Evolutionary conservation across 1,140 invertebrate species (phyloP), one percentile per base, ranked within the genome.

Genomic region (Drosophila dunni): DNA sequence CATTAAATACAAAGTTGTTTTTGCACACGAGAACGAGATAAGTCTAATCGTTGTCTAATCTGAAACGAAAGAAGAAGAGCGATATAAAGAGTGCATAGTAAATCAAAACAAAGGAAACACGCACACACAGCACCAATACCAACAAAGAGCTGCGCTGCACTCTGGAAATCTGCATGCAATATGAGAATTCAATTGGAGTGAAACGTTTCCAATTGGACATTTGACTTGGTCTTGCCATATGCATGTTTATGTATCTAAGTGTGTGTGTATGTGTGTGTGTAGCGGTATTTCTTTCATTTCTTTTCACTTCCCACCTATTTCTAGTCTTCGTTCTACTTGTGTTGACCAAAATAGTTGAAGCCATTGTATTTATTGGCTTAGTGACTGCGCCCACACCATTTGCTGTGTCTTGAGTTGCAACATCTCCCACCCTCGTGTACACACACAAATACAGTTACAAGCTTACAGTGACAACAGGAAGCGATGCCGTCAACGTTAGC

Each of bases 311-410:
- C 20, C 24, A 29, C 33, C 46, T 53, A 15, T 46, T 8, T 51
- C 15, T 10, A 50, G 33, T 15, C 46, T 11, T 34, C 5, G 57
- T 66, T 66, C 64, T 58, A 61, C 42, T 64, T 71, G 34, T 9
- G 46, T 58, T 67, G 64, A 73, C 64, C 64, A 68, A 73, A 67
- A 61, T 73, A 73, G 64, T 60, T 56, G 70, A 29, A 42, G 48
- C 70, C 70, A 73, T 73, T 73, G 64, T 60, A 38, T 53, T 36
- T 42, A 38, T 54, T 34, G 34, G 33, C 4, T 7, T 53, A 34
- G 50, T 51, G 29, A 24, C 48, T 51, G 61, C 62, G 36, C 63
- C 69, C 60, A 70, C 67, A 64, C 69, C 56, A 63, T n/a, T 45
- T 15, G 17, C 24, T 10, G 29, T 53, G 45, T 58, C 61, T 58